These are phyloP conservation scores for Hylaeus anthracinus DNA, from an alignment of 1,140 invertebrate genomes.

Conservation along the genomic window DNA sequence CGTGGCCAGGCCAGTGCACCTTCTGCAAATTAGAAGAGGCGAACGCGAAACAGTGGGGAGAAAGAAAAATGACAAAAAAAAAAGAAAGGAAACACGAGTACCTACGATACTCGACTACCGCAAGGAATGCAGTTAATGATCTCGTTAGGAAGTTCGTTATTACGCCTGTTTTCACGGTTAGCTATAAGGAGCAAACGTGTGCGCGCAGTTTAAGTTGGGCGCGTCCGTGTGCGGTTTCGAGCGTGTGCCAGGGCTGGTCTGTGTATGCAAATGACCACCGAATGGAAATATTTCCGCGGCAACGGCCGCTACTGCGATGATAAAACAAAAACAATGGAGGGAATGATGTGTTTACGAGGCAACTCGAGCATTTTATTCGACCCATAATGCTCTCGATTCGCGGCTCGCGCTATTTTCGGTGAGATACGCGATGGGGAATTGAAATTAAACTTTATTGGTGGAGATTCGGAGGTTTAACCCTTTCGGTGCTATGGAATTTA, in stretches of 20 bases:
- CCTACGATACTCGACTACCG: background rate
- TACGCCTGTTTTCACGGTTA: constrained; percentile 27
- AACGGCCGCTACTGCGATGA: background rate
- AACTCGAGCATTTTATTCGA: too few relatives aligned
- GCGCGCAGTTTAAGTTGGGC: background rate
- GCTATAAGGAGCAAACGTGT: background rate
- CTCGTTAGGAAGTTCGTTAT: constrained; percentile 39
- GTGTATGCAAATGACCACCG: constrained; percentile 3
- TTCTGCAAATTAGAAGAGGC: background rate
- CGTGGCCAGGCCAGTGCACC: background rate
- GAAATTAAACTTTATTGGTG: too few relatives aligned
- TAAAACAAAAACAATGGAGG: too few relatives aligned
- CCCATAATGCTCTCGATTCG: too few relatives aligned
- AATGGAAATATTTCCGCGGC: constrained; percentile 20
- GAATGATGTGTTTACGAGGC: too few relatives aligned
- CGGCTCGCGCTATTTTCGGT: too few relatives aligned
- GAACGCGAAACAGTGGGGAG: constrained; percentile 7
- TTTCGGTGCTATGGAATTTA: too few relatives aligned
- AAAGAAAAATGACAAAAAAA: background rate
- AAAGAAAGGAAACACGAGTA: background rate
- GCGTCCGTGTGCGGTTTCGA: background rate
- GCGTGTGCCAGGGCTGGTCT: background rate
- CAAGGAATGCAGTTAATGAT: constrained; percentile 48
- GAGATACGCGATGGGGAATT: too few relatives aligned
- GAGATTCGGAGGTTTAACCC: too few relatives aligned